phyloP scores from a whole-genome alignment of 1,140 invertebrate genomes.

The Lordiphosa mommai region DNA sequence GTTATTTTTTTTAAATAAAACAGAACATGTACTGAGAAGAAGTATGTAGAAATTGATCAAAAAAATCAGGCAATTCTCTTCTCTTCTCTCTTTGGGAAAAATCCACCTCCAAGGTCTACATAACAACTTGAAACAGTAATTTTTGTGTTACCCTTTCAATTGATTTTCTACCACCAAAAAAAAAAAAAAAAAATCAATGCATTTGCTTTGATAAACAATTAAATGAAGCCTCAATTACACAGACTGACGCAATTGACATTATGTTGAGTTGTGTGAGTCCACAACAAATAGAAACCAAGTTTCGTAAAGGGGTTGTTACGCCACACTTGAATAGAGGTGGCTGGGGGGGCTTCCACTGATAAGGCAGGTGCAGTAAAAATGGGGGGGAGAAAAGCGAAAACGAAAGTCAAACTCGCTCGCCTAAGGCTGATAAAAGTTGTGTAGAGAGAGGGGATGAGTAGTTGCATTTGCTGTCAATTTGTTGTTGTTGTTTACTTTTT shows the following conservation, averaged over 20 bases:
- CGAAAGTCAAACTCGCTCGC: conserved; percentile 18
- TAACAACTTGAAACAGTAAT: no score
- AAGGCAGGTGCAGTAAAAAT: conserved; percentile 16
- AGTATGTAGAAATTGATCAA: no score
- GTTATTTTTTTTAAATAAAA: no score
- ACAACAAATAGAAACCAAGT: neutral
- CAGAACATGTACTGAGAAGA: no score
- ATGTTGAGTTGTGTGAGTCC: conserved; percentile 32
- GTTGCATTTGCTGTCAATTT: conserved; percentile 39
- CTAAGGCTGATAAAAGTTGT: conserved; percentile 15
- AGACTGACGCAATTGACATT: conserved; percentile 45
- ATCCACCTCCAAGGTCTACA: no score
- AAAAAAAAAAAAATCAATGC: neutral
- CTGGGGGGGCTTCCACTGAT: conserved; percentile 3
- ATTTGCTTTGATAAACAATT: conserved; percentile 20
- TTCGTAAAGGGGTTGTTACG: conserved; percentile 15
- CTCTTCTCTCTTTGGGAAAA: no score
- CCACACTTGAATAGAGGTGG: neutral
- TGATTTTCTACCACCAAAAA: neutral
- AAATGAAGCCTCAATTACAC: conserved; percentile 20
- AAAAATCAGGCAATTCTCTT: no score
- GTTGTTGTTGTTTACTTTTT: conserved; percentile 41
- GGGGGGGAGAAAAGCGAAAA: conserved; percentile 19
- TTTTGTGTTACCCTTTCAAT: no score
- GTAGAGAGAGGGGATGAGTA: neutral